Conservation (phyloP, 2,888 invertebrate species). For the Netelia melanura region DNA sequence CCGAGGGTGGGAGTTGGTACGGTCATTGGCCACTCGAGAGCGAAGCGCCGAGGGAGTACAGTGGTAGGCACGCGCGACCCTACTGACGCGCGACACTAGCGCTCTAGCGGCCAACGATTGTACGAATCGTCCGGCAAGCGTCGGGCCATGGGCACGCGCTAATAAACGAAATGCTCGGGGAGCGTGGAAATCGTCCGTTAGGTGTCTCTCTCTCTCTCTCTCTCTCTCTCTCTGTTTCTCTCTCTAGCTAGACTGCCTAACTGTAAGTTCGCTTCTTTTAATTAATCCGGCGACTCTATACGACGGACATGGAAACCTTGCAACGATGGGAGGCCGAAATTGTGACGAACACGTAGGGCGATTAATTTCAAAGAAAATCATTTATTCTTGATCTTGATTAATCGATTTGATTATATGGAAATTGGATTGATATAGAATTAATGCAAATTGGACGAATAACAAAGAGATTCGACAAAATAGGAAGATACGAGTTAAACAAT, state of each 20-base stretch:
- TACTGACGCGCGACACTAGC: neutral
- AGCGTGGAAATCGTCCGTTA: conserved; percentile 70
- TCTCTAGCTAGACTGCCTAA: conserved; percentile 63
- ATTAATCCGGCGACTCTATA: conserved; percentile 45
- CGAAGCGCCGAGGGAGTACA: neutral
- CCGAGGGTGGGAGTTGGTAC: conserved; percentile 8
- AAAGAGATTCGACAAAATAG: no score
- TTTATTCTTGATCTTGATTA: neutral
- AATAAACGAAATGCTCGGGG: conserved; percentile 65
- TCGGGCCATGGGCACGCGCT: conserved; percentile 22
- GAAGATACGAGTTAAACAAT: no score
- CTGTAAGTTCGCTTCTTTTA: conserved; percentile 53
- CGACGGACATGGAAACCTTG: neutral
- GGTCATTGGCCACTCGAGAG: conserved; percentile 36
- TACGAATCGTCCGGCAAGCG: neutral
- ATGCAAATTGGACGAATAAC: no score
- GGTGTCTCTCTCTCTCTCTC: conserved; percentile 22
- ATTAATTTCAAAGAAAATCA: neutral
- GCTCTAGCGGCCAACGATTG: neutral
- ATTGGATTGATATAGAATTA: no score
- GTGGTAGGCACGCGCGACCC: conserved; percentile 15
- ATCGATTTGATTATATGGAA: no score
- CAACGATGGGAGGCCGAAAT: neutral
- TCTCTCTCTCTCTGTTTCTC: no score
- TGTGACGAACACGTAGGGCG: neutral